Evolutionary conservation across 2,797 vertebrate genomes (phyloP), one percentile per base, ranked within the genome.

Genomic region (Lepilemur septentrionalis): DNA sequence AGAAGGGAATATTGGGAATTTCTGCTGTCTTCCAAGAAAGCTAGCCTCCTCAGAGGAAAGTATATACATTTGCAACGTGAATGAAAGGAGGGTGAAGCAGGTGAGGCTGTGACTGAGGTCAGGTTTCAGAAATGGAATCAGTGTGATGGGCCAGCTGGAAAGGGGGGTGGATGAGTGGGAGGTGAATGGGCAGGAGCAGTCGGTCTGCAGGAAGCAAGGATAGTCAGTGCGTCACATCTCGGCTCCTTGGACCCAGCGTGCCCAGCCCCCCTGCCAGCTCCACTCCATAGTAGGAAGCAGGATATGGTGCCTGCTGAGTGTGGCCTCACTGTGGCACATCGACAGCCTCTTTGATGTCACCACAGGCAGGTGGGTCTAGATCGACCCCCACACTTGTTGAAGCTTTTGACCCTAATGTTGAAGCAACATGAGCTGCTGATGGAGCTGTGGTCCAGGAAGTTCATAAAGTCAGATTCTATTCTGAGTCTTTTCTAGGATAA

Each of bases 401-500:
- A 82, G 35, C 28, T 59, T 69, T 96, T 63, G 35, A 72, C 94
- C 18, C 76, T 90, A 1, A 35, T 55, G 15, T 69, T 59, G 69
- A 18, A 73, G 75, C 75, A 43, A 63, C 17, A 5, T 18, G 35
- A 48, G 38, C 69, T 52, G 30, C 48, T 70, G 72, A 87, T 0
- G 1, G 32, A 78, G 79, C 76, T 87, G 65, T 22, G 63, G 43
- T 48, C 25, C 48, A 20, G n/a, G 79, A 73, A 78, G 93, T 93
- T 65, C 89, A 73, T 86, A 35, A 22, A 93, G 75, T 91, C 38
- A 70, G 91, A 73, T 41, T 89, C 65, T 95, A 5, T 85, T 90
- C 73, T 93, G 75, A 75, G 55, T 81, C 67, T 95, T 93, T 86
- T 50, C 82, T 95, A 92, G 89, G 30, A 38, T 46, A 85, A 96